These are phyloP conservation scores for Sebastes schlegelii DNA, from an alignment of 2,113 vertebrate species.

Conservation along the genomic window DNA sequence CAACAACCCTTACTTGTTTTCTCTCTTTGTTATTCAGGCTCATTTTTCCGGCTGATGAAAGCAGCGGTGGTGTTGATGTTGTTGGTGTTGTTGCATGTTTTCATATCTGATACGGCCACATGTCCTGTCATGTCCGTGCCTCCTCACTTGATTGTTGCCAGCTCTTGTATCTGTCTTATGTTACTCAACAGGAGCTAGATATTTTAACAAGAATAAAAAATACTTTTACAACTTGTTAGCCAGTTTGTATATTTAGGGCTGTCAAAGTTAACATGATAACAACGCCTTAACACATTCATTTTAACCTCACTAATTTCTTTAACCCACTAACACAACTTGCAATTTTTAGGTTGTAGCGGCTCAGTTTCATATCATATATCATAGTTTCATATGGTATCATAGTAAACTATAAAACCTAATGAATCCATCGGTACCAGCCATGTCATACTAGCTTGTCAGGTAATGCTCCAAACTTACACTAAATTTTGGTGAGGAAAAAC, in stretches of 20 bases:
- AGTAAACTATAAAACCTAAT: no score
- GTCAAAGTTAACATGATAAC: no score
- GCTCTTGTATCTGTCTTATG: background rate
- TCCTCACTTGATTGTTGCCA: background rate
- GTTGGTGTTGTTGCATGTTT: background rate
- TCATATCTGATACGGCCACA: conserved; percentile 5
- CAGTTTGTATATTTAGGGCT: background rate
- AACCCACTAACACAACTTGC: no score
- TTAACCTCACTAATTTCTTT: no score
- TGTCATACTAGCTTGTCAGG: no score
- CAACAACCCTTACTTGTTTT: background rate
- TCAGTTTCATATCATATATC: no score
- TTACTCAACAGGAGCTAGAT: background rate
- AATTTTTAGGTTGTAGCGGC: no score
- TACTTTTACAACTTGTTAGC: background rate
- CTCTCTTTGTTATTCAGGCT: background rate
- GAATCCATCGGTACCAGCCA: no score
- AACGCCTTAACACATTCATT: no score
- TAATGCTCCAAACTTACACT: no score
- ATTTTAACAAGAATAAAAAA: background rate
- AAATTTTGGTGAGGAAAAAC: no score
- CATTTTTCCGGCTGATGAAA: background rate
- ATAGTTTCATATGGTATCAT: no score
- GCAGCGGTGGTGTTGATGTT: background rate
- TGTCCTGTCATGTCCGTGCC: conserved; percentile 17